A percentile compares a stretch with the other conserved stretches of the same genome.
Conservation (phyloP, 2,113 vertebrate genomes). For the Hyperopisus bebe region DNA sequence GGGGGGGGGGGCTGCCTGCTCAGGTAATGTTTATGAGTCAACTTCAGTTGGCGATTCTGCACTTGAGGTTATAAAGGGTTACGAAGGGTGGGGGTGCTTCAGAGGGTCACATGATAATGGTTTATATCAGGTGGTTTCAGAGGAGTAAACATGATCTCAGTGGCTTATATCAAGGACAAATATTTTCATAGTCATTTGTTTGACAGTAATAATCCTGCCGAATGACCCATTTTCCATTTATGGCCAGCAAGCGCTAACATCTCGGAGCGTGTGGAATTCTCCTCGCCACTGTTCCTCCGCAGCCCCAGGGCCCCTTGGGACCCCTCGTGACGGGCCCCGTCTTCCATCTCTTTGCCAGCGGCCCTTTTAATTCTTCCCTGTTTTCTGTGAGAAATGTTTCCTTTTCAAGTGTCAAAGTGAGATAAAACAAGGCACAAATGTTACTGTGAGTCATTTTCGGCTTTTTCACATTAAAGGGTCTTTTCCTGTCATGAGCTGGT, state of each 20-base stretch:
- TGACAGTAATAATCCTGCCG: background rate
- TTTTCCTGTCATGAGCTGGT: conserved; percentile 31
- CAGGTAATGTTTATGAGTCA: background rate
- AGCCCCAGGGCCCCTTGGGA: background rate
- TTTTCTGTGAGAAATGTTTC: conserved; percentile 28
- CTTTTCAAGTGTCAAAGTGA: conserved; percentile 42
- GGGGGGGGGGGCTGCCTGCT: background rate
- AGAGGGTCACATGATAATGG: background rate
- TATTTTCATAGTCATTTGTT: background rate
- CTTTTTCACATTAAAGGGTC: conserved; percentile 26
- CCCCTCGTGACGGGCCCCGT: conserved; percentile 41
- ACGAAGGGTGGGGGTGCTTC: background rate
- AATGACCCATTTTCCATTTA: background rate
- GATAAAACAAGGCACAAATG: conserved; percentile 12
- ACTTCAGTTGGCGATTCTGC: background rate
- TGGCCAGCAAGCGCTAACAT: background rate
- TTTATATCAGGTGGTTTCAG: background rate
- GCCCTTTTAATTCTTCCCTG: conserved; percentile 28
- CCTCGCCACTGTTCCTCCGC: background rate
- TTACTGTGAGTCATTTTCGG: conserved; percentile 28
- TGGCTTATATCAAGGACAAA: background rate
- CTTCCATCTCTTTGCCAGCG: conserved; percentile 40
- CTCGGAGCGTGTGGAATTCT: background rate
- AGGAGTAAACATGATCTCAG: background rate
- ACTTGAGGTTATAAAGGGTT: background rate